A percentile compares a stretch with the other conserved stretches of the same genome.
Evolutionary conservation across 2,113 vertebrate genomes (phyloP).

Genomic region (Pelobates fuscus): DNA sequence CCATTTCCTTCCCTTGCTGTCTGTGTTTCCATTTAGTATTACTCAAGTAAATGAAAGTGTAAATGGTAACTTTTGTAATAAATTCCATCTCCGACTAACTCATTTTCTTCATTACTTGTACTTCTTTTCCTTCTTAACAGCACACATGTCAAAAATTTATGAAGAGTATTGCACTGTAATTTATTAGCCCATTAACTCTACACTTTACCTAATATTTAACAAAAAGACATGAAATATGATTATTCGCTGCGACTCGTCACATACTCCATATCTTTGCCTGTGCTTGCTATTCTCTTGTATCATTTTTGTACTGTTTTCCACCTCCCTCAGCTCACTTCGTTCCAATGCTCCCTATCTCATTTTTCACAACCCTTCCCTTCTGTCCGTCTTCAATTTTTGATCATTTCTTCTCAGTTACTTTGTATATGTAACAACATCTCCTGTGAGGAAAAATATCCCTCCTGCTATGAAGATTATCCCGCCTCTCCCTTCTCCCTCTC

Average conservation of each 20-base stretch:
- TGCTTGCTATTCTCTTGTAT: not conserved
- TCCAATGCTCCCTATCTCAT: not conserved
- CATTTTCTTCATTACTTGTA: not conserved
- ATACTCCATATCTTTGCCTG: not conserved
- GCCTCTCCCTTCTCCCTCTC: too few species aligned
- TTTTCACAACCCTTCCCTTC: not conserved
- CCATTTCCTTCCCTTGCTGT: not conserved
- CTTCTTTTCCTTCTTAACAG: not conserved
- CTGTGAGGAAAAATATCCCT: not conserved
- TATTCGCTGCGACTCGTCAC: not conserved
- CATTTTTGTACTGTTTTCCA: not conserved
- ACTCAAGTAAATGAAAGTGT: conserved; percentile 8
- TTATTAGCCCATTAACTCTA: not conserved
- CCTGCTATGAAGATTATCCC: not conserved
- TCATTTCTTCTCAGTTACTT: not conserved
- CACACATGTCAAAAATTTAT: not conserved
- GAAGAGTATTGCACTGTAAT: not conserved
- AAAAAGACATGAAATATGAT: not conserved
- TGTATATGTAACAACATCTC: not conserved
- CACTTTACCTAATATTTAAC: not conserved
- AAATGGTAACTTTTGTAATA: not conserved
- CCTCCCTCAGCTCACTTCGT: not conserved
- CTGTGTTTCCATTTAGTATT: conserved; percentile 12
- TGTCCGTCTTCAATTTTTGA: not conserved
- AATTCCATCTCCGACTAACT: not conserved